Evolutionary conservation across 2,113 vertebrate species (phyloP).

Genomic region (Scomber scombrus): DNA sequence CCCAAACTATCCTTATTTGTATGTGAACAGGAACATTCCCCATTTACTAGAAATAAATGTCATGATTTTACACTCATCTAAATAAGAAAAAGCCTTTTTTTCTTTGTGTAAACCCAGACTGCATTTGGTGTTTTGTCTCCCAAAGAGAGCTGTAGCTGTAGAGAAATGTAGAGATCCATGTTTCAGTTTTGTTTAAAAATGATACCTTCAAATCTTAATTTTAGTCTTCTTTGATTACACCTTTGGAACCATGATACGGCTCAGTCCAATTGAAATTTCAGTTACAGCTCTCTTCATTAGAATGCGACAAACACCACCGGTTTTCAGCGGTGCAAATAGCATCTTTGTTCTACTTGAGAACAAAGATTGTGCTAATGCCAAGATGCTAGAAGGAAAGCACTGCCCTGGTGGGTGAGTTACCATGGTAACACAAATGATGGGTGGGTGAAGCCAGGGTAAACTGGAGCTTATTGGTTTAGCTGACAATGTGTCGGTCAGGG

Average conservation of each 20-base stretch:
- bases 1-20: not conserved
- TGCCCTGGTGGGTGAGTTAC: constrained; percentile 30
- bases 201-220: not conserved
- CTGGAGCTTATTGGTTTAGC: constrained; percentile 53
- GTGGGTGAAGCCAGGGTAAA: constrained; percentile 54
- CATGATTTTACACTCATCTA: not conserved
- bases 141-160: not conserved
- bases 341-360: not conserved
- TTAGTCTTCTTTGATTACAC: too few relatives aligned
- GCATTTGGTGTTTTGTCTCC: not conserved
- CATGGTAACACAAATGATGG: constrained; percentile 15
- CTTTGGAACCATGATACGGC: not conserved
- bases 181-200: constrained; percentile 3
- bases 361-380: constrained; percentile 26
- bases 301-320: not conserved
- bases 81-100: not conserved
- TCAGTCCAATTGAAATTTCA: not conserved
- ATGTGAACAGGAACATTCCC: too few relatives aligned
- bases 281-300: not conserved
- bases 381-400: constrained; percentile 51
- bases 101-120: constrained; percentile 18
- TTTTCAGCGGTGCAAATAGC: not conserved
- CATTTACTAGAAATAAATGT: too few relatives aligned
- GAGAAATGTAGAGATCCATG: not conserved
- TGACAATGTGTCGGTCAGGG: constrained; percentile 9